These are phyloP conservation scores for Spilarctia lutea DNA, from an alignment of 2,888 invertebrate genomes.

Conservation along the genomic window DNA sequence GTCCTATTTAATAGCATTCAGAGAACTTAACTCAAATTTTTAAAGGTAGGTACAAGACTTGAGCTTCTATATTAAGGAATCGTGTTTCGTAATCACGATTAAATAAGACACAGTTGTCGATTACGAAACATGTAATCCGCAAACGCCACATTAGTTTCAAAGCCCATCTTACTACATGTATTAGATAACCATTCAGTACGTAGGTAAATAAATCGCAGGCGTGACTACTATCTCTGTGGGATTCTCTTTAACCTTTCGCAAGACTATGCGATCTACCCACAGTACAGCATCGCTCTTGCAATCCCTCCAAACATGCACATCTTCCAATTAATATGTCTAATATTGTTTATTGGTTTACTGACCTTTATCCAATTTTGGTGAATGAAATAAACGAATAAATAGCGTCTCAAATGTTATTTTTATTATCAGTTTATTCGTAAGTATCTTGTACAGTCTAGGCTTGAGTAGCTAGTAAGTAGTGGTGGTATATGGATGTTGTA, in stretches of 20 bases:
- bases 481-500: not conserved
- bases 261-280: slow-evolving; percentile 19
- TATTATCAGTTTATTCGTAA: not conserved
- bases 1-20: not conserved
- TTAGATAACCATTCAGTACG: slow-evolving; percentile 17
- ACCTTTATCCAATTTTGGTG: slow-evolving; percentile 10
- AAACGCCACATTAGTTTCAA: not conserved
- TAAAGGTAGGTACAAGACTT: not conserved
- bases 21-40: not conserved
- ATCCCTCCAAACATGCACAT: slow-evolving; percentile 11
- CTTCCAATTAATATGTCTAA: not conserved
- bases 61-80: not conserved
- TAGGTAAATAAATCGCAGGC: slow-evolving; percentile 34
- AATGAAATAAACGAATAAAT: not conserved
- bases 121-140: not conserved
- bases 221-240: slow-evolving; percentile 17
- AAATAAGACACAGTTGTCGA: not conserved
- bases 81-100: not conserved
- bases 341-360: slow-evolving; percentile 1
- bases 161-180: not conserved
- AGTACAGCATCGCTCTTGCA: slow-evolving; percentile 9
- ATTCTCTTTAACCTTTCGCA: slow-evolving; percentile 23
- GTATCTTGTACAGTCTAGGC: not conserved
- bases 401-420: not conserved
- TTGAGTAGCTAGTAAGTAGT: not conserved